A percentile compares a stretch with the other conserved stretches of the same genome.
Evolutionary conservation across 1,140 invertebrate genomes (phyloP).

Genomic region (Listronotus bonariensis): DNA sequence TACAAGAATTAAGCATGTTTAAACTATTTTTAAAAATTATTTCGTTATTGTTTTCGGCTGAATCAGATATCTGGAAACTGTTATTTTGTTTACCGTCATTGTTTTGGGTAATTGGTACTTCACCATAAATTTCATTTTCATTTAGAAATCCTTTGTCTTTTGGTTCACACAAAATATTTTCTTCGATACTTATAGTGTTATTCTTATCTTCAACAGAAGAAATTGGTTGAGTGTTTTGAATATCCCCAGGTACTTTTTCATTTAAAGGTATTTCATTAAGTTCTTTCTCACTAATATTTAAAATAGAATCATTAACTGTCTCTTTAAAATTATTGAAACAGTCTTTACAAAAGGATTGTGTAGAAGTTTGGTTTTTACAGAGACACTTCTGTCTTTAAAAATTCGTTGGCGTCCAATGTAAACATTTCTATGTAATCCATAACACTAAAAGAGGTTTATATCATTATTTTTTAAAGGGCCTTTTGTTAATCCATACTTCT

Average conservation of each 20-base stretch:
- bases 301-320: background rate
- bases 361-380: background rate
- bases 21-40: no score
- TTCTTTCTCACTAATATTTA: background rate
- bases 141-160: conserved; percentile 10
- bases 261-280: background rate
- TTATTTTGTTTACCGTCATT: background rate
- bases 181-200: background rate
- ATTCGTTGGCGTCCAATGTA: conserved; percentile 28
- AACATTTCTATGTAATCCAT: conserved; percentile 32
- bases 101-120: background rate
- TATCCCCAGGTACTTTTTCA: background rate
- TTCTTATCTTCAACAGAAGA: background rate
- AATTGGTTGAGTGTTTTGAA: background rate
- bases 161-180: conserved; percentile 7
- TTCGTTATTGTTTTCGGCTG: no score
- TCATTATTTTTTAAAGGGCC: no score
- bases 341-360: conserved; percentile 17
- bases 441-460: background rate
- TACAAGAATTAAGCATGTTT: no score
- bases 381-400: conserved; percentile 26
- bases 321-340: conserved; percentile 23
- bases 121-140: background rate
- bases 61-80: background rate
- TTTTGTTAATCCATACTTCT: no score